A percentile compares a stretch with the other conserved stretches of the same genome.
phyloP scores from a whole-genome alignment of 2,888 invertebrate species.

The Lasioglossum vierecki region DNA sequence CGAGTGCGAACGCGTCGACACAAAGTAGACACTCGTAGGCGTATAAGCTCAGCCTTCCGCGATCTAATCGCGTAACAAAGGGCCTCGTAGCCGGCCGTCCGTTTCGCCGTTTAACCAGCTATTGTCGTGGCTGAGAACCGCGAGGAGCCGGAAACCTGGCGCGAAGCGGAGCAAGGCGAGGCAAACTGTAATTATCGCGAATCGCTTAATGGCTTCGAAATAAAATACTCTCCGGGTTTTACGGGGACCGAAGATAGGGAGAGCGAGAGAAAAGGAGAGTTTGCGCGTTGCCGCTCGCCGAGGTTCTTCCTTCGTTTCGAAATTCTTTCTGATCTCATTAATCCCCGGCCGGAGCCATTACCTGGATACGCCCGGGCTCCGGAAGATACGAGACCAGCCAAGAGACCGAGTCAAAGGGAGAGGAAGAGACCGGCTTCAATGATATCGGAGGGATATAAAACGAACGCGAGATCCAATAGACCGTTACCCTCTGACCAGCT shows the following conservation, averaged over 20 bases:
- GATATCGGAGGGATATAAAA: slow-evolving; percentile 44
- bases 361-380: slow-evolving; percentile 1
- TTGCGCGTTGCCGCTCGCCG: not conserved
- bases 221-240: slow-evolving; percentile 28
- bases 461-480: slow-evolving; percentile 36
- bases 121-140: slow-evolving; percentile 35
- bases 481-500: slow-evolving; percentile 6
- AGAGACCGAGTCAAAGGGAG: slow-evolving; percentile 37
- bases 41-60: slow-evolving; percentile 29
- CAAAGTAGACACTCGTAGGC: slow-evolving; percentile 27
- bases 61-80: slow-evolving; percentile 55
- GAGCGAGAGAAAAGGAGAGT: too few relatives aligned
- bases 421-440: slow-evolving; percentile 30
- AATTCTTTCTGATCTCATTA: slow-evolving; percentile 46
- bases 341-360: slow-evolving; percentile 45
- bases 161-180: slow-evolving; percentile 6
- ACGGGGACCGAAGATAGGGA: not conserved
- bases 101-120: slow-evolving; percentile 47
- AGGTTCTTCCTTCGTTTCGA: not conserved
- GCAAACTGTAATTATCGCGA: slow-evolving; percentile 44
- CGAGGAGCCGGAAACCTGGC: not conserved
- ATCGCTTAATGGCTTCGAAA: slow-evolving; percentile 42
- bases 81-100: slow-evolving; percentile 26
- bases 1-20: slow-evolving; percentile 33
- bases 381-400: slow-evolving; percentile 24